Conservation (phyloP, 2,113 vertebrate genomes). For the Bucco capensis region DNA sequence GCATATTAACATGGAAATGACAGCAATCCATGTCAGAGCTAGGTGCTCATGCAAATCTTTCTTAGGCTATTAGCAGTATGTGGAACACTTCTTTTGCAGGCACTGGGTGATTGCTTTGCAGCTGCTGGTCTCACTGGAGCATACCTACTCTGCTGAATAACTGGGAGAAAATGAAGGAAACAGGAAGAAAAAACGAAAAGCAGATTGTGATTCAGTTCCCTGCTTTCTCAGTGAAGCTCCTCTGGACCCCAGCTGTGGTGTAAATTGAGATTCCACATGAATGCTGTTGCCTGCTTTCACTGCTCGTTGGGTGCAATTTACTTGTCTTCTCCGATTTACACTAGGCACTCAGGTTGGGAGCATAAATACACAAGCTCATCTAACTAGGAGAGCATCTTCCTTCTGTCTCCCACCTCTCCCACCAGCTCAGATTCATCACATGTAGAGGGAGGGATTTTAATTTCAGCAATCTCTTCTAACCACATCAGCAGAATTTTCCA, state of each 20-base stretch:
- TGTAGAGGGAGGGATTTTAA: not conserved
- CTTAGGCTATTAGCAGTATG: not conserved
- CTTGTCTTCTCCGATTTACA: constrained; percentile 55
- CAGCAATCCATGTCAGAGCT: not conserved
- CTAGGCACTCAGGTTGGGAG: constrained; percentile 9
- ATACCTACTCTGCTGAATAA: not conserved
- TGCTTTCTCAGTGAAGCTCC: not conserved
- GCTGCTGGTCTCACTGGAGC: not conserved
- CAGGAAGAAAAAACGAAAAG: not conserved
- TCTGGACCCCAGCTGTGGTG: constrained; percentile 37
- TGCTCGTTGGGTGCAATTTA: constrained; percentile 53
- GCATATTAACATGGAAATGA: not conserved
- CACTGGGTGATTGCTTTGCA: not conserved
- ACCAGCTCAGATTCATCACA: not conserved
- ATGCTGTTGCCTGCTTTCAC: constrained; percentile 51
- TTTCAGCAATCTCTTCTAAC: not conserved
- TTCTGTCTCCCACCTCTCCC: not conserved
- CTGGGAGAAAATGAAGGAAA: not conserved
- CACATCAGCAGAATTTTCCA: not conserved
- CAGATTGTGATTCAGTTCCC: not conserved
- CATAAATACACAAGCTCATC: constrained; percentile 39
- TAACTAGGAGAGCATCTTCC: not conserved
- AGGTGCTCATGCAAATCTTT: not conserved
- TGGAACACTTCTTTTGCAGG: not conserved
- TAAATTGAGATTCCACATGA: constrained; percentile 62